Evolutionary conservation across 2,797 vertebrate genomes (phyloP).

Genomic region (Alcedo atthis): DNA sequence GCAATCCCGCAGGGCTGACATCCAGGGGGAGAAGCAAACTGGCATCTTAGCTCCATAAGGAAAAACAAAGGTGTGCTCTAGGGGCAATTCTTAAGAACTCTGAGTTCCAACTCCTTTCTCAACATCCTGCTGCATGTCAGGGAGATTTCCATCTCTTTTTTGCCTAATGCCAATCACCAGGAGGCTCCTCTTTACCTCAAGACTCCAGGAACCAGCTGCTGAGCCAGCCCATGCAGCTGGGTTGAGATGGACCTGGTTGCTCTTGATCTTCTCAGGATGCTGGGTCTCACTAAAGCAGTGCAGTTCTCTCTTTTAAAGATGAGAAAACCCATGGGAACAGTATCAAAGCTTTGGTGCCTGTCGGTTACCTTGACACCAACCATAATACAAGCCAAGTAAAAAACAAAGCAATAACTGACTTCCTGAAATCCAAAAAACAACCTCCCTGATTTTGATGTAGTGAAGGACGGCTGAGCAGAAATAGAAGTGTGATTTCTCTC

Average conservation of each 20-base stretch:
- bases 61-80: background rate
- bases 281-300: background rate
- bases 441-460: background rate
- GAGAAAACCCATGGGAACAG: background rate
- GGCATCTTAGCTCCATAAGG: background rate
- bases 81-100: background rate
- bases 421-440: conserved; percentile 10
- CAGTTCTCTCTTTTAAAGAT: background rate
- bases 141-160: background rate
- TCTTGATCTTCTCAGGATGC: background rate
- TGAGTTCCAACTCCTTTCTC: background rate
- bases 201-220: background rate
- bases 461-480: conserved; percentile 29
- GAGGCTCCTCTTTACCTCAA: background rate
- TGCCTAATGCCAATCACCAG: background rate
- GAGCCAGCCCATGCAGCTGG: background rate
- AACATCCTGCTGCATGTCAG: background rate
- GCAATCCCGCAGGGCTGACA: background rate
- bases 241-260: background rate
- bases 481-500: conserved; percentile 14
- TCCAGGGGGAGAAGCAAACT: background rate
- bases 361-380: background rate
- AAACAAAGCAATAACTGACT: conserved; percentile 36
- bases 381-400: conserved; percentile 6
- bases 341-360: background rate